phyloP scores from a whole-genome alignment of 1,140 invertebrate species.

The Venturia canescens region DNA sequence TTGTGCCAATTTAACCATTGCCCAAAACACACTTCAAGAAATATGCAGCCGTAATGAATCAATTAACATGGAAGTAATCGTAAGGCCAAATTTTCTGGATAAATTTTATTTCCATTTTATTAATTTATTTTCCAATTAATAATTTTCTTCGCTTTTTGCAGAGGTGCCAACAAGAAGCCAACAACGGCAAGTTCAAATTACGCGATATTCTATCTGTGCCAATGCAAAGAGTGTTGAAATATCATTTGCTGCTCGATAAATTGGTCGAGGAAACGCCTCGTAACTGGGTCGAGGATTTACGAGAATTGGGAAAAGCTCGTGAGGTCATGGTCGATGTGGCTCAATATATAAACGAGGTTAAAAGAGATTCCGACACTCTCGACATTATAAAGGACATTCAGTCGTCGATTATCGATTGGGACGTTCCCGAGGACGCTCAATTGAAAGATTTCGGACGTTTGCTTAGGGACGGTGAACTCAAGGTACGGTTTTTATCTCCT shows the following conservation, averaged over 20 bases:
- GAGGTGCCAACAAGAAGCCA: slow-evolving; percentile 95
- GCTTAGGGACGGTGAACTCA: slow-evolving; percentile 94
- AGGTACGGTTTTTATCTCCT: slow-evolving; percentile 74
- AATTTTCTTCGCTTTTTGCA: slow-evolving; percentile 71
- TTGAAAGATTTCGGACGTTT: slow-evolving; percentile 93
- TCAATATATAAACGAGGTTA: slow-evolving; percentile 99
- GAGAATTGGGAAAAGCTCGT: slow-evolving; percentile 90
- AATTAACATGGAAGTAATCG: slow-evolving; percentile 79
- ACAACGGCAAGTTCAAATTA: slow-evolving; percentile 96
- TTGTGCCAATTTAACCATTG: slow-evolving; percentile 92
- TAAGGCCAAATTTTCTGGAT: slow-evolving; percentile 61
- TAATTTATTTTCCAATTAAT: slow-evolving; percentile 7
- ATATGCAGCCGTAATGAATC: slow-evolving; percentile 81
- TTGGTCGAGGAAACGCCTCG: slow-evolving; percentile 93
- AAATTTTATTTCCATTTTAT: slow-evolving; percentile 19
- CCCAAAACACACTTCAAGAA: slow-evolving; percentile 88
- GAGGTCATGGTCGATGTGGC: slow-evolving; percentile 98
- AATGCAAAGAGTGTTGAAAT: slow-evolving; percentile 98
- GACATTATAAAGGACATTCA: slow-evolving; percentile 94
- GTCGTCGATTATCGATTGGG: slow-evolving; percentile 88
- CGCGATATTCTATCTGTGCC: slow-evolving; percentile 96
- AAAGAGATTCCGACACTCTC: slow-evolving; percentile 95
- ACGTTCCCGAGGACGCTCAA: slow-evolving; percentile 86
- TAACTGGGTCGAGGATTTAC: slow-evolving; percentile 89
- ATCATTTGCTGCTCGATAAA: slow-evolving; percentile 95